These are phyloP conservation scores for Noctilio leporinus DNA, from an alignment of 2,113 vertebrate genomes.

Conservation along the genomic window DNA sequence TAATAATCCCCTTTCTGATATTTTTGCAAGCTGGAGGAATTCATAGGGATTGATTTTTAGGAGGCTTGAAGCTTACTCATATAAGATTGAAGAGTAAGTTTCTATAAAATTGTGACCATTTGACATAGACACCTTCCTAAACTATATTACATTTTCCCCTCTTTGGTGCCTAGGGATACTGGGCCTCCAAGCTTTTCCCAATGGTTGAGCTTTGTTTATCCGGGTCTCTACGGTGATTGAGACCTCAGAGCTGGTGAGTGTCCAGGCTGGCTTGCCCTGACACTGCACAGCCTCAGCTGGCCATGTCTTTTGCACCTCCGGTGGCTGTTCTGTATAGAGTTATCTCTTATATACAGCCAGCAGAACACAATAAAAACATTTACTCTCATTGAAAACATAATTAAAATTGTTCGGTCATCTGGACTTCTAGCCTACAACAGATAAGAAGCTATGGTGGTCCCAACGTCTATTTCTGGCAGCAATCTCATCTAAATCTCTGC, in stretches of 20 bases:
- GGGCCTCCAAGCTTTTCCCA: not conserved
- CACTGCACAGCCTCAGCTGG: not conserved
- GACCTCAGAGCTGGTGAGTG: not conserved
- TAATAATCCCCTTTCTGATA: not conserved
- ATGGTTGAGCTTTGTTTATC: not conserved
- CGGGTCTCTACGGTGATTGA: not conserved
- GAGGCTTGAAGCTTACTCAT: not conserved
- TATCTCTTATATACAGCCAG: slow-evolving; percentile 25
- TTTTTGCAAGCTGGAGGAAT: not conserved
- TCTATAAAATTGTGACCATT: not conserved
- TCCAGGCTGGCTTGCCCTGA: not conserved
- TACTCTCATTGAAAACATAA: slow-evolving; percentile 12
- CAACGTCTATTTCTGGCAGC: not conserved
- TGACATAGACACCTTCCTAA: not conserved
- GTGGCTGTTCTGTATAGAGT: not conserved
- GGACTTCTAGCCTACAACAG: slow-evolving; percentile 22
- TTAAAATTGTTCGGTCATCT: slow-evolving; percentile 21
- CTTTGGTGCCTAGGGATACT: not conserved
- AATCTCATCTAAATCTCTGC: not conserved
- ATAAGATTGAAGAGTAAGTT: not conserved
- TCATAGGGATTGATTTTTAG: not conserved
- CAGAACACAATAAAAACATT: slow-evolving; percentile 26
- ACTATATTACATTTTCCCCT: not conserved
- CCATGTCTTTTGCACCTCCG: not conserved
- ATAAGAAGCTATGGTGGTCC: not conserved